These are phyloP conservation scores for Orthosia gothica DNA, from an alignment of 2,888 invertebrate species.

Conservation along the genomic window DNA sequence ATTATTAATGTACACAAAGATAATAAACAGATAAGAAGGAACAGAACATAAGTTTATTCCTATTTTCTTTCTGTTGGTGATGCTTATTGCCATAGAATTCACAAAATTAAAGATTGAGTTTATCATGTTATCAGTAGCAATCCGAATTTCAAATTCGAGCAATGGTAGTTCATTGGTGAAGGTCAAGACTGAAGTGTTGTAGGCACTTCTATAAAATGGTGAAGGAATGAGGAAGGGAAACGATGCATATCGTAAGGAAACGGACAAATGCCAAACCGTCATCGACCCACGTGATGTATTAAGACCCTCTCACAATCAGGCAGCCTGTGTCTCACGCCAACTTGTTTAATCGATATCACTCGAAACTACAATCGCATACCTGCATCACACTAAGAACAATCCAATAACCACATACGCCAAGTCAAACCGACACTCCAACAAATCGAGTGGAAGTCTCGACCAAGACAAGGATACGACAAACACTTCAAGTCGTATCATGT, in stretches of 20 bases:
- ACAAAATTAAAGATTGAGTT: not conserved
- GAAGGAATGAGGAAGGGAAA: too few relatives aligned
- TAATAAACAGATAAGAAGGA: too few relatives aligned
- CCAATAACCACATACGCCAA: not conserved
- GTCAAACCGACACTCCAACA: not conserved
- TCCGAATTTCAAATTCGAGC: not conserved
- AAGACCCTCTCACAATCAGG: not conserved
- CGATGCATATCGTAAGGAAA: too few relatives aligned
- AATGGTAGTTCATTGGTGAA: too few relatives aligned
- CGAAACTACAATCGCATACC: not conserved
- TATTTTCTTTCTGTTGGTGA: too few relatives aligned
- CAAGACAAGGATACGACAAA: constrained; percentile 15
- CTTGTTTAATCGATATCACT: not conserved
- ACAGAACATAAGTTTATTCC: too few relatives aligned
- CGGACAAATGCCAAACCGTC: too few relatives aligned
- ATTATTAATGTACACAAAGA: too few relatives aligned
- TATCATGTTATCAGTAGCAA: not conserved
- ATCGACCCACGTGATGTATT: too few relatives aligned
- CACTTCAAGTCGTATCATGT: not conserved
- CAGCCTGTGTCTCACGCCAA: not conserved
- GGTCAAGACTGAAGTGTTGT: too few relatives aligned
- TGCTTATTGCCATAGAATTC: too few relatives aligned
- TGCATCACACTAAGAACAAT: not conserved
- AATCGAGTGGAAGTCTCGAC: constrained; percentile 1
- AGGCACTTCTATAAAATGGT: too few relatives aligned